Evolutionary conservation across 2,797 vertebrate species (phyloP), one percentile per base, ranked within the genome.

Genomic region (Dermochelys coriacea): DNA sequence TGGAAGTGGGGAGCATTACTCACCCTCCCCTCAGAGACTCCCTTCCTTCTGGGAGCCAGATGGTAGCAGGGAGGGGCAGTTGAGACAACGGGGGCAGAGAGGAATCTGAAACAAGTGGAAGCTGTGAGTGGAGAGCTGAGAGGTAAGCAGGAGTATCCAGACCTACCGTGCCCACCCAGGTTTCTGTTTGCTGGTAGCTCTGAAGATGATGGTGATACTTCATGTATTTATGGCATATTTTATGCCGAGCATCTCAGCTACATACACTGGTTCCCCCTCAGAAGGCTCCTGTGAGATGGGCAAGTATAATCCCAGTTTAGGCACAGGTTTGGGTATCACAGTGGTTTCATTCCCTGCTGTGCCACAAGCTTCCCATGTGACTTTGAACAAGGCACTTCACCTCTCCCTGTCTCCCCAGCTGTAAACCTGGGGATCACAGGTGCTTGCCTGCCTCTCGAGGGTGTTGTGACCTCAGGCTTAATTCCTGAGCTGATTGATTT

Each of bases 111-210:
- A 19, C 61, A 68, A 68, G 34, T 55, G 54, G 54, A 55, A 55
- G 54, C 21, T 23, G 23, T 27, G 19, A 55, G 61, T 64, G 64
- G 19, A 8, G 64, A n/a, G 34, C 82, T 81, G 2, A 27, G 6
- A n/a, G 55, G 80, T 55, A 78, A 8, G 25, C 41, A 3, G 49
- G 52, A 49, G 51, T 78, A 52, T 45, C 2, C 3, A 47, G 11
- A 37, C 1, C 1, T 34, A 31, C 52, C 59, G 47, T 47, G 71
- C 4, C 57, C 1, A 2, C 75, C 47, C 54, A 0, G 0, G 2
- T 81, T 59, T 34, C 64, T 12, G 6, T 49, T 79, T 5, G 12
- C 80, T 52, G 55, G 41, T 31, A 50, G 52, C 0, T 0, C 50
- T 1, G 0, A 12, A 8, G 51, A 21, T 14, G 80, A 8, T 37